Percentiles rank a stretch among this genome's conserved stretches.
phyloP scores from a whole-genome alignment of 1,140 invertebrate genomes.

The Arion vulgaris region DNA sequence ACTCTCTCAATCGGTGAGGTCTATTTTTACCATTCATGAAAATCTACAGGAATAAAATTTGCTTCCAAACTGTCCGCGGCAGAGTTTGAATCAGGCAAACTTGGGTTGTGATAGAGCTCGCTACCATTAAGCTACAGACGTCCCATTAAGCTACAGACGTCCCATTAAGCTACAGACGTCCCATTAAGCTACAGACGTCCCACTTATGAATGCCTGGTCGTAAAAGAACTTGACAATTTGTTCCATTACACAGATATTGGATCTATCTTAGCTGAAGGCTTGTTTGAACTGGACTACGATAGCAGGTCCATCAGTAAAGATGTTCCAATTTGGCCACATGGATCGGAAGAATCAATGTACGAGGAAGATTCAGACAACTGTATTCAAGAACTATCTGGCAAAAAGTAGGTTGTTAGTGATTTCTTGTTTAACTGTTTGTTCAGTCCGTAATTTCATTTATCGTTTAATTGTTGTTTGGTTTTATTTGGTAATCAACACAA shows the following conservation, averaged over 20 bases:
- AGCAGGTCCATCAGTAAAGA: not conserved
- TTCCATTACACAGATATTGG: conserved; percentile 10
- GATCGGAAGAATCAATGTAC: conserved; percentile 50
- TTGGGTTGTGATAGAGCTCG: too few relatives aligned
- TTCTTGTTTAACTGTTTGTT: not conserved
- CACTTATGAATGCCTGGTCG: too few relatives aligned
- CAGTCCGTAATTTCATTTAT: not conserved
- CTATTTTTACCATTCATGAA: too few relatives aligned
- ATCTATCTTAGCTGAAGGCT: not conserved
- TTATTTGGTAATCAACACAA: not conserved
- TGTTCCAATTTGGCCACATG: conserved; percentile 43
- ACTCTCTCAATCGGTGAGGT: too few relatives aligned
- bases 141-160: too few relatives aligned
- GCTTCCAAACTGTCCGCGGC: too few relatives aligned
- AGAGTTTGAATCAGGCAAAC: too few relatives aligned
- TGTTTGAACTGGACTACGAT: conserved; percentile 28
- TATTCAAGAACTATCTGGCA: conserved; percentile 60
- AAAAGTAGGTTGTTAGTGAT: conserved; percentile 16
- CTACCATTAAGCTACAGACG: too few relatives aligned
- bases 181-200: too few relatives aligned
- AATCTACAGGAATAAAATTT: too few relatives aligned
- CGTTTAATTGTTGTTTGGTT: not conserved
- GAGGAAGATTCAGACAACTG: conserved; percentile 62
- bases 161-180: too few relatives aligned
- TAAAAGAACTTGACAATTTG: too few relatives aligned